A percentile compares a stretch with the other conserved stretches of the same genome.
phyloP scores from a whole-genome alignment of 2,113 vertebrate genomes.

The Bombycilla garrulus region DNA sequence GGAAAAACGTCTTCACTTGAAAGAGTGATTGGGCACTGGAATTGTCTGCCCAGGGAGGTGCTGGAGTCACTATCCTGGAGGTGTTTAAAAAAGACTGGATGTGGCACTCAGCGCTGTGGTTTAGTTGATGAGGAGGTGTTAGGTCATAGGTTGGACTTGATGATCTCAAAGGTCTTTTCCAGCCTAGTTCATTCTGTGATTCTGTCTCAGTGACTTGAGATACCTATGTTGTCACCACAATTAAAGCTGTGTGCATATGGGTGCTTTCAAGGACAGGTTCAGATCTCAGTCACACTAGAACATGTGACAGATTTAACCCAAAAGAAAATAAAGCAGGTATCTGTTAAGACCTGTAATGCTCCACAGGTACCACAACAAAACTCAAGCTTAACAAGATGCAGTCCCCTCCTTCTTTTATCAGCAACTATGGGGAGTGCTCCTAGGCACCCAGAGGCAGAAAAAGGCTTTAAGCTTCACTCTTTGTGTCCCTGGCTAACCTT shows the following conservation, averaged over 20 bases:
- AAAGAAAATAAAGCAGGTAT: background rate
- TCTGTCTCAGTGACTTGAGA: background rate
- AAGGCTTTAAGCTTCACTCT: background rate
- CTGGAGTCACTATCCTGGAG: background rate
- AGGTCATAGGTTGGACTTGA: background rate
- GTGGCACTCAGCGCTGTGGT: background rate
- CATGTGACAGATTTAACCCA: background rate
- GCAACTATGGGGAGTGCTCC: background rate
- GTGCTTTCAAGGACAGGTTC: background rate
- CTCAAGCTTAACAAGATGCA: background rate
- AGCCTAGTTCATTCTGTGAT: background rate
- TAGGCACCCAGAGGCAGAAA: background rate
- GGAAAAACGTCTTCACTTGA: background rate
- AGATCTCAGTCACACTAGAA: background rate
- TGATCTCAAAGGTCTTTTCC: background rate
- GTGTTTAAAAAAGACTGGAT: background rate
- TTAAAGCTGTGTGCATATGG: background rate
- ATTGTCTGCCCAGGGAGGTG: background rate
- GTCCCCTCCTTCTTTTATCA: background rate
- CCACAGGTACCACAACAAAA: background rate
- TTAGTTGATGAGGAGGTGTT: background rate
- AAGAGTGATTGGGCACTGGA: background rate
- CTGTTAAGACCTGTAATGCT: background rate
- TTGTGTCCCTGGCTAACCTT: background rate
- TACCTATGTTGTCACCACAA: fast-evolving